These are phyloP conservation scores for Gadus chalcogrammus DNA, from an alignment of 2,113 vertebrate species.

Conservation along the genomic window DNA sequence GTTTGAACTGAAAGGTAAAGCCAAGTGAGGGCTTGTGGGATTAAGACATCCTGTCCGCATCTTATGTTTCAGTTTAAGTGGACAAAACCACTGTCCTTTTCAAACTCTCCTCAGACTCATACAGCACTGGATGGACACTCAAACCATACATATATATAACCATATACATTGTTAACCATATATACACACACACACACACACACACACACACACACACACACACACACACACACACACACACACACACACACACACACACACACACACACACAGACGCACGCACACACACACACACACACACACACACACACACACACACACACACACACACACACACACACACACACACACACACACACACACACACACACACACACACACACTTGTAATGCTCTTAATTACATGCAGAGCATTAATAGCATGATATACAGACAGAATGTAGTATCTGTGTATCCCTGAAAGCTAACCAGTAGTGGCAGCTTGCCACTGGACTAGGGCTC, in stretches of 20 bases:
- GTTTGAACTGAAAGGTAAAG: too few relatives aligned
- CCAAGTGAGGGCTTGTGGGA: too few relatives aligned
- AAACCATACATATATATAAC: conserved; percentile 8
- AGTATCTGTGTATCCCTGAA: conserved; percentile 19
- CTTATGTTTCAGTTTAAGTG: conserved; percentile 31
- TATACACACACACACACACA: neutral
- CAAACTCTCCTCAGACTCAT: neutral
- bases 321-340: neutral
- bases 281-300: neutral
- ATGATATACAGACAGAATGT: conserved; percentile 26
- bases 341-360: neutral
- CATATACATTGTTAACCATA: neutral
- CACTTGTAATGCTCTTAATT: neutral
- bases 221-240: neutral
- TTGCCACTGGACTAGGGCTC: conserved; percentile 33
- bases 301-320: neutral
- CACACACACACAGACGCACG: neutral
- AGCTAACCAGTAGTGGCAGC: conserved; percentile 51
- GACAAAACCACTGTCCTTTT: conserved; percentile 29
- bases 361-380: too few relatives aligned
- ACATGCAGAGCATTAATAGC: conserved; percentile 31
- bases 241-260: neutral
- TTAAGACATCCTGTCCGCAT: neutral
- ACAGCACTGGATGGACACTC: neutral
- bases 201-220: neutral